Conservation (phyloP, 2,888 invertebrate genomes). For the Sicus ferrugineus region DNA sequence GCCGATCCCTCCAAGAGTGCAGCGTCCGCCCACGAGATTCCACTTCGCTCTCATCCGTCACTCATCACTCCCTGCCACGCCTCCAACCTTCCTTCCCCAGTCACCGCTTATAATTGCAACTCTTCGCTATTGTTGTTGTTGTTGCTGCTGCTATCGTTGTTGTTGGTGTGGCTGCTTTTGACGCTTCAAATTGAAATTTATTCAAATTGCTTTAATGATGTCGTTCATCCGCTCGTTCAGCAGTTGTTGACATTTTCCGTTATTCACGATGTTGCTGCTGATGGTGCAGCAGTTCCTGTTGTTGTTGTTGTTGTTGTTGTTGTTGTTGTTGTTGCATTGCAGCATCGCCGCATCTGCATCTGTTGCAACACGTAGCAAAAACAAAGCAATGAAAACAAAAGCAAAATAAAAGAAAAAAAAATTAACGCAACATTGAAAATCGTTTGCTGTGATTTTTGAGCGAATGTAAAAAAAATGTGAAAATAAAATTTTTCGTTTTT, state of each 20-base stretch:
- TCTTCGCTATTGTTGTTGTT: constrained; percentile 4
- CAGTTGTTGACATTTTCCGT: constrained; percentile 38
- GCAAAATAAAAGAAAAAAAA: not conserved
- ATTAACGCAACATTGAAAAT: not conserved
- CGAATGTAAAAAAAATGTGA: not conserved
- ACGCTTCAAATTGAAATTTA: constrained; percentile 30
- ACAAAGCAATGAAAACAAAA: not conserved
- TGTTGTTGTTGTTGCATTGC: constrained; percentile 2
- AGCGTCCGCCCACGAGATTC: no score
- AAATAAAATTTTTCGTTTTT: not conserved
- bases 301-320: not conserved
- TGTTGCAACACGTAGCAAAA: constrained; percentile 21
- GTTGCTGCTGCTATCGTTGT: not conserved
- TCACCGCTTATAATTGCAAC: not conserved
- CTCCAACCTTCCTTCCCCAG: not conserved
- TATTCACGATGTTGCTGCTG: not conserved
- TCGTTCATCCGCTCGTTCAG: constrained; percentile 44
- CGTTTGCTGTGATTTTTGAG: constrained; percentile 8
- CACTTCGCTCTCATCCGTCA: not conserved
- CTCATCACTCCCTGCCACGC: not conserved
- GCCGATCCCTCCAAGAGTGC: not conserved
- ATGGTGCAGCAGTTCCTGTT: not conserved
- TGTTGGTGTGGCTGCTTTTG: not conserved
- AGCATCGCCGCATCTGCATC: not conserved
- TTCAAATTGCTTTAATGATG: constrained; percentile 51